Percentiles rank a stretch among this genome's conserved stretches.
These are phyloP conservation scores for Macrobrachium nipponense DNA, from an alignment of 1,140 invertebrate genomes.

Conservation along the genomic window DNA sequence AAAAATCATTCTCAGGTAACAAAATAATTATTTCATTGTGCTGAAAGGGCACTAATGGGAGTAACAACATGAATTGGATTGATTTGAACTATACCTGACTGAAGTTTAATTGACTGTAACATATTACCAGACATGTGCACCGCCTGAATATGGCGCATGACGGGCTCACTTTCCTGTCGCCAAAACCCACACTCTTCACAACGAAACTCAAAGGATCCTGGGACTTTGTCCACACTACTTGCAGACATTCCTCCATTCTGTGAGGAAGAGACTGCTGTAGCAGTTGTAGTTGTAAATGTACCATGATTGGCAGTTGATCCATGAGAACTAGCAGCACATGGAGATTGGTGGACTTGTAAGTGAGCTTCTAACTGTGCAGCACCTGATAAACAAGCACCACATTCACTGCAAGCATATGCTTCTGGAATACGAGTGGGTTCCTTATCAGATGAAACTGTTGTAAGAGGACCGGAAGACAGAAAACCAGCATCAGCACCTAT, in stretches of 20 bases:
- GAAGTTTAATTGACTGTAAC: conserved; percentile 50
- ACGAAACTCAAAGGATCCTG: conserved; percentile 55
- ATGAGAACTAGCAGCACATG: not conserved
- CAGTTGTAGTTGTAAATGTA: conserved; percentile 3
- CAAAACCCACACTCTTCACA: conserved; percentile 64
- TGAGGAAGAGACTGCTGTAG: conserved; percentile 18
- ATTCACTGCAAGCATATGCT: conserved; percentile 60
- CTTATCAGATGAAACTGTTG: not conserved
- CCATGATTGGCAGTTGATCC: not conserved
- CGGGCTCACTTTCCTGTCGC: conserved; percentile 53
- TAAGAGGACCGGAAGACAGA: not conserved
- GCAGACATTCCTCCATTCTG: conserved; percentile 12
- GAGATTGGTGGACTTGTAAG: conserved; percentile 38
- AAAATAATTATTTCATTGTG: conserved; percentile 19
- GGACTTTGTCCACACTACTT: conserved; percentile 15
- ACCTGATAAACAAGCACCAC: conserved; percentile 42
- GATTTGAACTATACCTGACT: conserved; percentile 50
- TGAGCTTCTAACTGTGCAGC: conserved; percentile 59
- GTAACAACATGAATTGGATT: conserved; percentile 62
- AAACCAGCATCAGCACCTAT: conserved; percentile 4
- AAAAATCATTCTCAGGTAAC: too few relatives aligned
- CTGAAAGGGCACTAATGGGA: conserved; percentile 44
- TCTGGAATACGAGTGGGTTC: conserved; percentile 20
- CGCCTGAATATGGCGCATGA: conserved; percentile 62
- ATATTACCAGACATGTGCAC: conserved; percentile 64